phyloP scores from a whole-genome alignment of 2,888 invertebrate species.

The Belgica antarctica region DNA sequence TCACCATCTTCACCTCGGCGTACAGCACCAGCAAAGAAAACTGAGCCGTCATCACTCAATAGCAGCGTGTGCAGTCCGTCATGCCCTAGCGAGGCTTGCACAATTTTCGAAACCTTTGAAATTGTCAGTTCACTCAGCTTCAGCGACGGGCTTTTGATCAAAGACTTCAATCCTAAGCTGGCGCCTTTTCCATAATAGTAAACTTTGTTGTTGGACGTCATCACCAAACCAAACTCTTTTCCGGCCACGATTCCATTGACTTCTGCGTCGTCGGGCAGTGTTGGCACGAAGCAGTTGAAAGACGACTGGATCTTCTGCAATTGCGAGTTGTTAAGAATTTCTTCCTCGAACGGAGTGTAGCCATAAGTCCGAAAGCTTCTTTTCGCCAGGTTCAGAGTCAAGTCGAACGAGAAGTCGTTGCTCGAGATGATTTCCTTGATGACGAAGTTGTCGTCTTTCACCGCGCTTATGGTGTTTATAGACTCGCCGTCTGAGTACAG shows the following conservation, averaged over 20 bases:
- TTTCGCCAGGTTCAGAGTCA: conserved; percentile 73
- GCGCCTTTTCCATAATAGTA: conserved; percentile 84
- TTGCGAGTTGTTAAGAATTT: conserved; percentile 56
- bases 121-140: conserved; percentile 60
- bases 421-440: conserved; percentile 65
- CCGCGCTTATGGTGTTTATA: conserved; percentile 73
- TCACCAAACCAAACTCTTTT: conserved; percentile 85
- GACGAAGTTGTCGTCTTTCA: conserved; percentile 79
- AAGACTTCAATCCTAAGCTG: conserved; percentile 76
- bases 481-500: conserved; percentile 75
- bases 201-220: conserved; percentile 82
- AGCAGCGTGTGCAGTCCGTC: conserved; percentile 90
- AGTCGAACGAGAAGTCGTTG: conserved; percentile 56
- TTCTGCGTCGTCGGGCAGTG: conserved; percentile 73
- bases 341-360: conserved; percentile 69
- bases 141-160: conserved; percentile 53
- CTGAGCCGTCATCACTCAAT: conserved; percentile 89
- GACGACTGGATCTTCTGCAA: conserved; percentile 57
- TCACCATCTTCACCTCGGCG: conserved; percentile 93
- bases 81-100: conserved; percentile 84
- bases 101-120: conserved; percentile 70
- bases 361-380: conserved; percentile 78
- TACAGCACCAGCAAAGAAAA: conserved; percentile 77
- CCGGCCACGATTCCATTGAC: conserved; percentile 74
- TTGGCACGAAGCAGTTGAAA: conserved; percentile 60